These are phyloP conservation scores for Manis pentadactyla DNA, from an alignment of 2,797 vertebrate genomes.

Conservation along the genomic window DNA sequence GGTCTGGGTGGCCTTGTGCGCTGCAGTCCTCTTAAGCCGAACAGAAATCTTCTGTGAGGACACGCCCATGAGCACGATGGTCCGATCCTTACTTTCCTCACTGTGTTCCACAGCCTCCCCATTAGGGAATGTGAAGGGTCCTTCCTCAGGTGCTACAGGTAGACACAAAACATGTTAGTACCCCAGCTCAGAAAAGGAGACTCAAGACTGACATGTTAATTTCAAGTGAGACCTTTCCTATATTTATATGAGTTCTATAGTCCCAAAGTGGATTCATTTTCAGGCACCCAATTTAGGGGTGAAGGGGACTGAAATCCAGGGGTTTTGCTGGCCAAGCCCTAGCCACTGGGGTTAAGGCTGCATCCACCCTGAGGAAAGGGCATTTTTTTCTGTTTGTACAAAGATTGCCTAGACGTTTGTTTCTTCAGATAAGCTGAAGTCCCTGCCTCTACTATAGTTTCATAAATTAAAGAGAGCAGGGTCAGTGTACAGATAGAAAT, in stretches of 20 bases:
- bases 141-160: conserved; percentile 90
- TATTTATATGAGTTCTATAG: neutral
- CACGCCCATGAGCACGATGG: conserved; percentile 91
- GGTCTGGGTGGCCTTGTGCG: conserved; percentile 94
- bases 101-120: conserved; percentile 88
- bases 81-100: conserved; percentile 90
- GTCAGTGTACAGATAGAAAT: neutral
- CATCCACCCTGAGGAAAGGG: neutral
- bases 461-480: neutral
- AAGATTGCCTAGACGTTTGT: neutral
- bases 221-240: neutral
- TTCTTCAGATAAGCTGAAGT: neutral
- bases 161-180: neutral
- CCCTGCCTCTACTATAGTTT: neutral
- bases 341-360: neutral
- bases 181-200: neutral
- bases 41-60: conserved; percentile 89
- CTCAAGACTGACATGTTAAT: neutral
- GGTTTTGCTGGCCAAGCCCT: neutral
- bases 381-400: conserved; percentile 4
- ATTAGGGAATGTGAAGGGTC: conserved; percentile 89
- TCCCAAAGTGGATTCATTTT: neutral
- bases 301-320: neutral
- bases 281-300: neutral
- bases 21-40: conserved; percentile 86